Conservation (phyloP, 2,113 vertebrate species). For the Menidia beryllina region DNA sequence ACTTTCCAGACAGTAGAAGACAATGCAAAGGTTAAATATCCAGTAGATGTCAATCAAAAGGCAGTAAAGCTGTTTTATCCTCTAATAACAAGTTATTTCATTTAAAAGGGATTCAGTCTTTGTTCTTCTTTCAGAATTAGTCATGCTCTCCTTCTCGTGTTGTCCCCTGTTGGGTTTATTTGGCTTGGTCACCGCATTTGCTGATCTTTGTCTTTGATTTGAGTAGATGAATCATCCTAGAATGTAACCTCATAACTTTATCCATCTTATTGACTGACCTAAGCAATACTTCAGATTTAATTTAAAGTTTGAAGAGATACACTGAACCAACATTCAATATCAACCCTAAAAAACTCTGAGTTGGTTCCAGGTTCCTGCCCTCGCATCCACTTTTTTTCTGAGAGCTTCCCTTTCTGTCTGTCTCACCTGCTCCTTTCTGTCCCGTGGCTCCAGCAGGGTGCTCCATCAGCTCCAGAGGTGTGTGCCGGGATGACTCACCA, state of each 20-base stretch:
- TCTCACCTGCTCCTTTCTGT: slow-evolving; percentile 13
- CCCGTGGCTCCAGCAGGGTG: slow-evolving; percentile 23
- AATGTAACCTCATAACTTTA: too few relatives aligned
- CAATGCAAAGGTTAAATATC: slow-evolving; percentile 13
- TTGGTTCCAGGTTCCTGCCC: neutral
- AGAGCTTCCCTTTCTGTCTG: slow-evolving; percentile 5
- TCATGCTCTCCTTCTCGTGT: too few relatives aligned
- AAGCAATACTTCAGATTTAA: too few relatives aligned
- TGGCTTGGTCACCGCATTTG: too few relatives aligned
- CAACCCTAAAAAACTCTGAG: neutral
- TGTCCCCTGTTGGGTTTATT: too few relatives aligned
- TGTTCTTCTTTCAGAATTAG: too few relatives aligned
- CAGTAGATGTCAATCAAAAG: slow-evolving; percentile 44
- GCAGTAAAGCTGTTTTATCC: slow-evolving; percentile 1
- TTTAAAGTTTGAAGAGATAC: too few relatives aligned
- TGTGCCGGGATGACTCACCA: neutral
- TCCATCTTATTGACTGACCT: too few relatives aligned
- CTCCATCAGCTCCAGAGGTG: slow-evolving; percentile 43
- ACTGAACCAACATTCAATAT: too few relatives aligned
- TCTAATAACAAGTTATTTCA: neutral
- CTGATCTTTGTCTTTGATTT: too few relatives aligned
- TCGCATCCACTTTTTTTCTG: neutral
- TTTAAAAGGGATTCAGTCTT: neutral
- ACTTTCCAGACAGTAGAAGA: too few relatives aligned
- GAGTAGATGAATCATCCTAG: too few relatives aligned